phyloP scores from a whole-genome alignment of 2,888 invertebrate genomes.

The Portevinia maculata region DNA sequence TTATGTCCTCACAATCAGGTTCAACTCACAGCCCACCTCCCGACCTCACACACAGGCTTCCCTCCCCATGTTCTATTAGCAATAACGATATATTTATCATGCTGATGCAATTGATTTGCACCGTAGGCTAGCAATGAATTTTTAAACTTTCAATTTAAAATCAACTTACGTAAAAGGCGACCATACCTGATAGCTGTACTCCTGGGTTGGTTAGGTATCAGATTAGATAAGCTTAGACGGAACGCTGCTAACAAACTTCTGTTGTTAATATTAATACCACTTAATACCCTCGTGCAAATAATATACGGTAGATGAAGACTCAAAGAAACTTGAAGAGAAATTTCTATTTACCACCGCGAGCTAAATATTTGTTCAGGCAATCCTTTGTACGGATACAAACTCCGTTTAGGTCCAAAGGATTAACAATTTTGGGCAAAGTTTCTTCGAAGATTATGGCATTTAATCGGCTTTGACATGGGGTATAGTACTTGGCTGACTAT shows the following conservation, averaged over 20 bases:
- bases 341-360: conserved; percentile 14
- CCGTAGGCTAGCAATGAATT: conserved; percentile 19
- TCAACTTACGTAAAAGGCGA: conserved; percentile 1
- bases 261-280: conserved; percentile 55
- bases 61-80: conserved; percentile 8
- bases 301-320: neutral
- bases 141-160: conserved; percentile 16
- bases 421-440: conserved; percentile 17
- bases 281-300: conserved; percentile 1
- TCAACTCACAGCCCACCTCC: conserved; percentile 6
- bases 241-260: conserved; percentile 22
- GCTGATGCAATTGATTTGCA: conserved; percentile 55
- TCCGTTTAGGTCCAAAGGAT: conserved; percentile 1
- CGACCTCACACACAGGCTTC: neutral
- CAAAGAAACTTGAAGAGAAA: conserved; percentile 2
- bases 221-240: too few species aligned
- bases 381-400: conserved; percentile 19
- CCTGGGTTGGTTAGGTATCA: too few species aligned
- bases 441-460: conserved; percentile 7
- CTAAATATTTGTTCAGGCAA: conserved; percentile 6
- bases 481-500: neutral
- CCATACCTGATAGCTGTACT: neutral
- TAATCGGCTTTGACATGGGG: conserved; percentile 30
- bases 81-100: conserved; percentile 42
- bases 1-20: conserved; percentile 22